Evolutionary conservation across 2,888 invertebrate species (phyloP).

Genomic region (Colletes collaris): DNA sequence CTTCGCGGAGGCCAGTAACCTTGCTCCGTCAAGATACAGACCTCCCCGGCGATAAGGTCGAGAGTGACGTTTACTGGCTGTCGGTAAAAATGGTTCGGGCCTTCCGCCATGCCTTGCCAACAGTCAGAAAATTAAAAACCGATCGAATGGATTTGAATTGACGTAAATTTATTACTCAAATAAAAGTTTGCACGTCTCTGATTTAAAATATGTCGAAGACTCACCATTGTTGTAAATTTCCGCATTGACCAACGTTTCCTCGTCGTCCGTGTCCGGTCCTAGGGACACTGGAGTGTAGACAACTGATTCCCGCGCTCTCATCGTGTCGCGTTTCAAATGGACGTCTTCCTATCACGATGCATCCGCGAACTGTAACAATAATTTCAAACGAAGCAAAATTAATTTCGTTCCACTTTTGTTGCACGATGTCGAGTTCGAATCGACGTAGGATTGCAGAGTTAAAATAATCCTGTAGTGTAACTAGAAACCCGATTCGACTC

Average conservation of each 20-base stretch:
- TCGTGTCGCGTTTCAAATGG: slow-evolving; percentile 49
- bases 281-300: slow-evolving; percentile 81
- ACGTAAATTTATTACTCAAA: no score
- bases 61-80: slow-evolving; percentile 31
- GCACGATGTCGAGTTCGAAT: no score
- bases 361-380: slow-evolving; percentile 55
- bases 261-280: slow-evolving; percentile 81
- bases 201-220: slow-evolving; percentile 16
- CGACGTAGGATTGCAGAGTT: no score
- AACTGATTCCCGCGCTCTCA: slow-evolving; percentile 80
- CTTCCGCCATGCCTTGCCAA: no score
- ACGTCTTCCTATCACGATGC: slow-evolving; percentile 7
- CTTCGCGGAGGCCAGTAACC: slow-evolving; percentile 42
- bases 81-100: slow-evolving; percentile 20
- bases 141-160: no score
- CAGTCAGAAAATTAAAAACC: no score
- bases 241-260: slow-evolving; percentile 81
- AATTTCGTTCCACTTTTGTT: no score
- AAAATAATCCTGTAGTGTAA: no score
- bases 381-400: no score
- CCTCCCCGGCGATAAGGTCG: slow-evolving; percentile 7
- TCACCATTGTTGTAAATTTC: slow-evolving; percentile 81
- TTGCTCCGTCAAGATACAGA: slow-evolving; percentile 2
- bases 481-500: no score
- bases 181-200: no score